These are phyloP conservation scores for Solen grandis DNA, from an alignment of 1,140 invertebrate genomes.

Conservation along the genomic window DNA sequence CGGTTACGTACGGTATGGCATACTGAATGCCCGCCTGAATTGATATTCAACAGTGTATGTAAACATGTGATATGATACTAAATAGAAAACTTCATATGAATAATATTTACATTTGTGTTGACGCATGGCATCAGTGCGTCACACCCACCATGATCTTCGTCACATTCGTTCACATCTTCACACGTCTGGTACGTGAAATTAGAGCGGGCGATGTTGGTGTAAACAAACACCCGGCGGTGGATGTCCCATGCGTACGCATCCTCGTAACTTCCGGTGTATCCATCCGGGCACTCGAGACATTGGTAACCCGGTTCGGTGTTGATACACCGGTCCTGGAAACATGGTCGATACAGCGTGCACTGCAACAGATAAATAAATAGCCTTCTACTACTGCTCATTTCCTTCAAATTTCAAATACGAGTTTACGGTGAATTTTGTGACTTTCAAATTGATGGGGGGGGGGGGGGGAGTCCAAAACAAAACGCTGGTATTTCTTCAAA, in stretches of 20 bases:
- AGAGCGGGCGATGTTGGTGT: slow-evolving; percentile 32
- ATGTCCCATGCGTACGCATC: slow-evolving; percentile 60
- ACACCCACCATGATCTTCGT: slow-evolving; percentile 61
- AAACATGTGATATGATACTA: too few relatives aligned
- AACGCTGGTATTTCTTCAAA: too few relatives aligned
- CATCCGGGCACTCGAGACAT: slow-evolving; percentile 62
- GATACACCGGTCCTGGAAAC: slow-evolving; percentile 62
- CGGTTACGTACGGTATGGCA: too few relatives aligned
- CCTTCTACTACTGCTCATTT: too few relatives aligned
- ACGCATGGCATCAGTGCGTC: slow-evolving; percentile 55
- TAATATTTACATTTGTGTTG: slow-evolving; percentile 60
- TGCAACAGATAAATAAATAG: too few relatives aligned
- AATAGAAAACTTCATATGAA: too few relatives aligned
- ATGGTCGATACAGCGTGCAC: slow-evolving; percentile 60
- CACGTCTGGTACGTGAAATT: slow-evolving; percentile 55
- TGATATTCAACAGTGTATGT: too few relatives aligned
- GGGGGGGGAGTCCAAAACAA: background rate
- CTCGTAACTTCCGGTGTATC: slow-evolving; percentile 64
- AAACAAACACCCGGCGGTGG: slow-evolving; percentile 46
- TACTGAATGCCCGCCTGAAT: too few relatives aligned
- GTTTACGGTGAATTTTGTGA: too few relatives aligned
- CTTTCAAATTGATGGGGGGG: background rate
- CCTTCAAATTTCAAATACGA: too few relatives aligned
- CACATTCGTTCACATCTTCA: slow-evolving; percentile 65
- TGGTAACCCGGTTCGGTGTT: slow-evolving; percentile 69